Evolutionary conservation across 2,113 vertebrate genomes (phyloP).

Genomic region (Plotosus lineatus): DNA sequence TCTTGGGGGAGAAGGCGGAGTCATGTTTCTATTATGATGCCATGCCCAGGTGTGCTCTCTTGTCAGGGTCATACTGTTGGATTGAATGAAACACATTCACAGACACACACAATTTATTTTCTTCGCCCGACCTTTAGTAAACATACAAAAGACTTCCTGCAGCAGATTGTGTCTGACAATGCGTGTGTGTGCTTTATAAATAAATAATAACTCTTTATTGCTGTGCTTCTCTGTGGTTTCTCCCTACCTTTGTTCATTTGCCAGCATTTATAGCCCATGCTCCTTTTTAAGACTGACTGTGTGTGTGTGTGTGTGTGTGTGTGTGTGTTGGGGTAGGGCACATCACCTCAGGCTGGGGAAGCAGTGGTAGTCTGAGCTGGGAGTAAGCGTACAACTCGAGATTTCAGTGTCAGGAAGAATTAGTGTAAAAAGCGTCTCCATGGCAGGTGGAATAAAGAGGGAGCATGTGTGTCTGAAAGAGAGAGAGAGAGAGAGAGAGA

Average conservation of each 20-base stretch:
- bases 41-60: conserved; percentile 30
- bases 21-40: conserved; percentile 27
- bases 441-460: background rate
- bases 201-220: conserved; percentile 22
- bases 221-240: conserved; percentile 8
- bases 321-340: background rate
- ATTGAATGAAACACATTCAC: background rate
- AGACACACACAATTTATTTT: background rate
- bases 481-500: background rate
- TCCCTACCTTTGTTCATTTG: conserved; percentile 2
- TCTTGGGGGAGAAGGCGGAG: background rate
- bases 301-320: conserved; percentile 23
- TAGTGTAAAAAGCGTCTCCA: conserved; percentile 11
- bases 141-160: background rate
- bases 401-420: conserved; percentile 40
- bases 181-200: conserved; percentile 29
- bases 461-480: background rate
- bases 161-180: conserved; percentile 4
- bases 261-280: background rate
- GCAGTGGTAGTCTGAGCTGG: conserved; percentile 24
- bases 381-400: conserved; percentile 28
- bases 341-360: conserved; percentile 1
- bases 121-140: background rate
- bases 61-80: conserved; percentile 25
- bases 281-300: background rate